Evolutionary conservation across 2,888 invertebrate species (phyloP).

Genomic region (Pherbina coryleti): DNA sequence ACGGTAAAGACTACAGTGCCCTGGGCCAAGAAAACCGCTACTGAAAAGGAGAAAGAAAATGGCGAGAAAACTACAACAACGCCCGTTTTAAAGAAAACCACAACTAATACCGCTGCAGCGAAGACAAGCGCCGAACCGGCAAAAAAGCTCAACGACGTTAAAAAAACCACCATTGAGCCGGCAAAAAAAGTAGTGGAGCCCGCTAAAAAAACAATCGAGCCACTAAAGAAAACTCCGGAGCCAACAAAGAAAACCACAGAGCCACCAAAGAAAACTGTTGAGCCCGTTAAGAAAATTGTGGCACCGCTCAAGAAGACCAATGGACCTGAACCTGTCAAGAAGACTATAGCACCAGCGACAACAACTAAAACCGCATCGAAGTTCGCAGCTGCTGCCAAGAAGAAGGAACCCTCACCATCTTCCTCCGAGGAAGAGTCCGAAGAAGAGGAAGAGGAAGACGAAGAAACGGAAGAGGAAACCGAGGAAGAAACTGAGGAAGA

Average conservation of each 20-base stretch:
- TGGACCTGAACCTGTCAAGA: conserved; percentile 28
- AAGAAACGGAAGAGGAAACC: conserved; percentile 48
- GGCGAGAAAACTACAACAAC: conserved; percentile 47
- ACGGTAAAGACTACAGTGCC: conserved; percentile 69
- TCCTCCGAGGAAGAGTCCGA: conserved; percentile 50
- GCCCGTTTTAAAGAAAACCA: conserved; percentile 9
- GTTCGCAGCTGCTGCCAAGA: conserved; percentile 51
- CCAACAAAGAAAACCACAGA: conserved; percentile 51
- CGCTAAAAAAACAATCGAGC: conserved; percentile 48
- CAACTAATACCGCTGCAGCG: conserved; percentile 11
- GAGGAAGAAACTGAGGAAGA: conserved; percentile 52
- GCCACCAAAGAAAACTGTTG: conserved; percentile 49
- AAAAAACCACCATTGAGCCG: conserved; percentile 57
- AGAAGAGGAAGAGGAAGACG: conserved; percentile 48
- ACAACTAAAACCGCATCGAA: conserved; percentile 27
- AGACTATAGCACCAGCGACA: conserved; percentile 25
- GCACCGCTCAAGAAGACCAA: conserved; percentile 53
- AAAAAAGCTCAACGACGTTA: conserved; percentile 60
- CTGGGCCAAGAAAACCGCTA: conserved; percentile 70
- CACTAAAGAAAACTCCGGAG: conserved; percentile 50
- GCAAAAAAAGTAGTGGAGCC: conserved; percentile 56
- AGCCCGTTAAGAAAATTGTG: conserved; percentile 46
- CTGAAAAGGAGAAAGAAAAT: conserved; percentile 52
- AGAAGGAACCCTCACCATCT: conserved; percentile 65
- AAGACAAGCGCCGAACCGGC: conserved; percentile 21